A percentile compares a stretch with the other conserved stretches of the same genome.
These are phyloP conservation scores for Oenanthe oenanthe DNA, from an alignment of 2,113 vertebrate genomes.

Conservation along the genomic window DNA sequence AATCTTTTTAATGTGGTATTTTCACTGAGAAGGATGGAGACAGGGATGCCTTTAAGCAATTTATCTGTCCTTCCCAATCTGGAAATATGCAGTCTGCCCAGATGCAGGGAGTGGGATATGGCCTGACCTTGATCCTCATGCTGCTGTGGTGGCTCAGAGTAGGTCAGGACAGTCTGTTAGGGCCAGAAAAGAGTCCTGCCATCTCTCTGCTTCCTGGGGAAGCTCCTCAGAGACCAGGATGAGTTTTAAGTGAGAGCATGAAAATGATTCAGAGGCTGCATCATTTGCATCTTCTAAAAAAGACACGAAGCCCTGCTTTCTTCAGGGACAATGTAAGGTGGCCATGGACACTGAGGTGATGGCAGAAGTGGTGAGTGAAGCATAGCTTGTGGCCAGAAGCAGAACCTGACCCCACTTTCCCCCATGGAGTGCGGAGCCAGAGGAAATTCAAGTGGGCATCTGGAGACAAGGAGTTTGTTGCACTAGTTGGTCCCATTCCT, in stretches of 20 bases:
- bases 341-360: accelerated
- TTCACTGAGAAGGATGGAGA: neutral
- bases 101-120: accelerated
- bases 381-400: neutral
- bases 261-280: neutral
- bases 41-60: neutral
- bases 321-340: accelerated
- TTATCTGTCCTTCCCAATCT: neutral
- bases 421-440: neutral
- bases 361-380: neutral
- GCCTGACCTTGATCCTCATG: accelerated
- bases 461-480: neutral
- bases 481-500: neutral
- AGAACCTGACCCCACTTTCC: neutral
- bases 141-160: accelerated
- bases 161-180: neutral
- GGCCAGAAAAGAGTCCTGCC: neutral
- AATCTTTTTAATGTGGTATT: neutral
- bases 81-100: neutral
- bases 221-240: neutral
- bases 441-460: neutral
- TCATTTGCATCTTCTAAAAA: accelerated
- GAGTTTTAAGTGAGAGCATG: neutral
- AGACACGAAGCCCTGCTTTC: neutral
- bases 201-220: neutral